Percentiles rank a stretch among this genome's conserved stretches.
These are phyloP conservation scores for Petrocephalus sullivani DNA, from an alignment of 2,797 vertebrate genomes.

Conservation along the genomic window DNA sequence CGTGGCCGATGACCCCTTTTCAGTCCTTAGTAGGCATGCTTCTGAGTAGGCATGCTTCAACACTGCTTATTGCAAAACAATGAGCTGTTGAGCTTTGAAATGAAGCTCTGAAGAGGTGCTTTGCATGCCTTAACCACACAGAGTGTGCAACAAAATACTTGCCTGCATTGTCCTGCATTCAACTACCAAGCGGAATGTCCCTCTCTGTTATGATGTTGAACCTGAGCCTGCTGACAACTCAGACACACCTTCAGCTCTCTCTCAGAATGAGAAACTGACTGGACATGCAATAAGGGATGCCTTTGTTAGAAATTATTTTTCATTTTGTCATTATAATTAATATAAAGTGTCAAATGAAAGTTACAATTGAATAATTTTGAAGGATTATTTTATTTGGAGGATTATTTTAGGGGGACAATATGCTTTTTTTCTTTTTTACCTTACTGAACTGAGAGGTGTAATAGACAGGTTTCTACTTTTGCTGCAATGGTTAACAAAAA, in stretches of 20 bases:
- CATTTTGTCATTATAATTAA: no score
- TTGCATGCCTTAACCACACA: slow-evolving; percentile 6
- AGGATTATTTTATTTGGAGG: no score
- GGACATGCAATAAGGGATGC: slow-evolving; percentile 2
- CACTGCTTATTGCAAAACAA: no score
- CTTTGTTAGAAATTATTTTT: no score
- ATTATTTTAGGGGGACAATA: no score
- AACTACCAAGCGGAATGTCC: background rate
- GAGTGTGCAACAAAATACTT: slow-evolving; percentile 11
- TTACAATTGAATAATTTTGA: no score
- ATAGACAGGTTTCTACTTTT: no score
- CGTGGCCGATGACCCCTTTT: slow-evolving; percentile 29
- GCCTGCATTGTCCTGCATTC: slow-evolving; percentile 10
- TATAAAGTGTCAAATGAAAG: no score
- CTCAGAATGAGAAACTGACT: slow-evolving; percentile 3
- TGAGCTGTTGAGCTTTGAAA: background rate
- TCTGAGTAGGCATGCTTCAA: no score
- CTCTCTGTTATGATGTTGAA: background rate
- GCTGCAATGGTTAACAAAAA: no score
- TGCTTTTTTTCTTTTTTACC: no score
- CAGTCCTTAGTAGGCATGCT: slow-evolving; percentile 11
- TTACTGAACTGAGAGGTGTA: no score
- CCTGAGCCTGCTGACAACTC: slow-evolving; percentile 11
- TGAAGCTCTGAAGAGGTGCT: slow-evolving; percentile 8
- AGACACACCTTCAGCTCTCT: slow-evolving; percentile 4